phyloP scores from a whole-genome alignment of 2,797 vertebrate genomes.

The Oophaga sylvatica region DNA sequence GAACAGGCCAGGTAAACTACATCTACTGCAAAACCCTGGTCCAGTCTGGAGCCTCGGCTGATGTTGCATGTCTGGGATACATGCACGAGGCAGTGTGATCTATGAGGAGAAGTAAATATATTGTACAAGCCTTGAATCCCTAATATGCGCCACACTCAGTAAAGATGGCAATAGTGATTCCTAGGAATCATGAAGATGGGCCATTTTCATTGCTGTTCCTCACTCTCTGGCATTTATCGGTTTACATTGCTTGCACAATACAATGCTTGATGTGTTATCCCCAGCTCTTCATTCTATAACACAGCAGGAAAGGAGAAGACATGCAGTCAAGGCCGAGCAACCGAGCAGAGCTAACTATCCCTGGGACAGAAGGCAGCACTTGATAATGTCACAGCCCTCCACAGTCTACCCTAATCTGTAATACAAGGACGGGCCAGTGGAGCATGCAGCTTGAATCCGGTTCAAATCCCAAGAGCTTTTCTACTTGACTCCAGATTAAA shows the following conservation, averaged over 20 bases:
- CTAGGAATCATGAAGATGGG: neutral
- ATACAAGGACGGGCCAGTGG: slow-evolving; percentile 42
- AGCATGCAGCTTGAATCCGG: slow-evolving; percentile 45
- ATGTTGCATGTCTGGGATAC: neutral
- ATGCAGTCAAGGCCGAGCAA: slow-evolving; percentile 41
- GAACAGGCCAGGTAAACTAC: too few relatives aligned
- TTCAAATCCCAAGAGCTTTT: slow-evolving; percentile 48
- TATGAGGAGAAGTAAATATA: neutral
- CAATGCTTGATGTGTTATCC: neutral
- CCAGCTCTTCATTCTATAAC: slow-evolving; percentile 33
- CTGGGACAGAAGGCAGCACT: slow-evolving; percentile 54
- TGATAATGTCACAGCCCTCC: slow-evolving; percentile 54
- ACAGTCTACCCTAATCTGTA: slow-evolving; percentile 46
- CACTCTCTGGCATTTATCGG: neutral
- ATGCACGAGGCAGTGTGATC: too few relatives aligned
- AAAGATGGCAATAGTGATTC: neutral
- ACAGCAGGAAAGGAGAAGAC: slow-evolving; percentile 49
- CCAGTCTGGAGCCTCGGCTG: neutral
- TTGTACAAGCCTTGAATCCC: neutral
- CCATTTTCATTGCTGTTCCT: neutral
- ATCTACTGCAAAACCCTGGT: too few relatives aligned
- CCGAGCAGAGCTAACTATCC: slow-evolving; percentile 54
- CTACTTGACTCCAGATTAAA: slow-evolving; percentile 52
- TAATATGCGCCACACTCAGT: neutral
- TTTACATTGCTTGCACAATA: slow-evolving; percentile 30